Base-by-base conservation (phyloP, 2,888 invertebrate genomes). In the Drosophila neonasuta region DNA sequence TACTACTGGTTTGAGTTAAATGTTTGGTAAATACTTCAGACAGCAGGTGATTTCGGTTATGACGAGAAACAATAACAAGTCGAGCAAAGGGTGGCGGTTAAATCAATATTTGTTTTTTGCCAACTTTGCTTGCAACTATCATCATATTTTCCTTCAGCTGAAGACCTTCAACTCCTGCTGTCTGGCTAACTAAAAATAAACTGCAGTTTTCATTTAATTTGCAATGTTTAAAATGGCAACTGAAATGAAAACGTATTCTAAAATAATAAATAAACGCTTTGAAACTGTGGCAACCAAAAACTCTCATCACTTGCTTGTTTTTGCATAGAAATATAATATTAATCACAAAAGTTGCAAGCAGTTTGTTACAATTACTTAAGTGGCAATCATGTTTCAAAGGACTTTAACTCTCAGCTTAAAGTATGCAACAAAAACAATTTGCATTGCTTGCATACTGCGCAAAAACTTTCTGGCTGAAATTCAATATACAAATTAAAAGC, bases 1-100 rank as follows among this genome's bases (percentile, higher is more conserved):
- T 9, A 17, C 54, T 54, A 42, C 54, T 42, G 17, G 42, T 17
- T 42, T 32, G 30, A 17, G 20, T 1, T n/a, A 5, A 54, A 36
- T 1, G 15, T 42, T 42, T 32, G 15, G 15, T 11, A 42, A 30
- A 9, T 17, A 52, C 30, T 42, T 42, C 1, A 20, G 32, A n/a
- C 20, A 9, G n/a, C 4, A n/a, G 30, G 11, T 29, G 29, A 52
- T 11, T 39, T 51, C 13, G 10, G 15, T 17, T 34, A n/a, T 36
- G 5, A n/a, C 20, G 20, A 4, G 20, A 34, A 49, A 34, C n/a
- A 49, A 11, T 13, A 10, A 9, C n/a, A 30, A 41, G 15, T 30
- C 17, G 41, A 29, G 2, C 24, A 34, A 34, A 17, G 32, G 17
- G 15, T 45, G 20, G 45, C 39, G 39, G 8, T 24, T 45, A 5